These are phyloP conservation scores for Acleris laterana DNA, from an alignment of 2,888 invertebrate species.

Conservation along the genomic window DNA sequence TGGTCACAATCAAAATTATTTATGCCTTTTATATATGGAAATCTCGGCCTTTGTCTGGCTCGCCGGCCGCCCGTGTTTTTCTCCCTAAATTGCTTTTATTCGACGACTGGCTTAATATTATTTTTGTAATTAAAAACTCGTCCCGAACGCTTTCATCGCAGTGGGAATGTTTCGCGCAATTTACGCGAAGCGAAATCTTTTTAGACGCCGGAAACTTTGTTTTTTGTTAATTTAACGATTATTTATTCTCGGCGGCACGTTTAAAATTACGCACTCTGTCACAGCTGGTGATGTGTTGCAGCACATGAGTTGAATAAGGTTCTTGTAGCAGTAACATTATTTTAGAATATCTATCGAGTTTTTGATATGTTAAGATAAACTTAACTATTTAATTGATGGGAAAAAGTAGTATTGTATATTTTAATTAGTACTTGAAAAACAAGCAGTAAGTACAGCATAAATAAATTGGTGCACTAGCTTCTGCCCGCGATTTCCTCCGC, in stretches of 20 bases:
- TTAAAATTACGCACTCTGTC: conserved; percentile 20
- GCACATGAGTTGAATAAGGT: not conserved
- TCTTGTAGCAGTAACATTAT: not conserved
- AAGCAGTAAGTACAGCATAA: too few relatives aligned
- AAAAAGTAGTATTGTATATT: too few relatives aligned
- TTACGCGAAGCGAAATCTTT: conserved; percentile 60
- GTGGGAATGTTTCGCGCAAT: conserved; percentile 57
- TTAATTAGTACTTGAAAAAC: too few relatives aligned
- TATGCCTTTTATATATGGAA: conserved; percentile 75
- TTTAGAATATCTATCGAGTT: not conserved
- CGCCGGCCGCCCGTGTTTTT: conserved; percentile 51
- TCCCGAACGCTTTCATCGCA: conserved; percentile 65
- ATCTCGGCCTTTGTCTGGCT: conserved; percentile 68
- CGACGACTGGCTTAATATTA: conserved; percentile 76
- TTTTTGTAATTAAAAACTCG: conserved; percentile 80
- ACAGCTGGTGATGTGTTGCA: conserved; percentile 11
- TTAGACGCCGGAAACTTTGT: conserved; percentile 47
- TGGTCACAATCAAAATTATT: conserved; percentile 78
- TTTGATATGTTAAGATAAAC: not conserved
- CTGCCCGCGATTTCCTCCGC: too few relatives aligned
- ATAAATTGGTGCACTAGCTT: too few relatives aligned
- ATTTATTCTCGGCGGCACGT: conserved; percentile 32
- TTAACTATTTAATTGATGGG: too few relatives aligned
- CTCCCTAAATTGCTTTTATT: conserved; percentile 73
- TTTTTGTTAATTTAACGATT: conserved; percentile 36